A percentile compares a stretch with the other conserved stretches of the same genome.
Conservation (phyloP, 1,140 invertebrate species). For the Caerostris darwini region DNA sequence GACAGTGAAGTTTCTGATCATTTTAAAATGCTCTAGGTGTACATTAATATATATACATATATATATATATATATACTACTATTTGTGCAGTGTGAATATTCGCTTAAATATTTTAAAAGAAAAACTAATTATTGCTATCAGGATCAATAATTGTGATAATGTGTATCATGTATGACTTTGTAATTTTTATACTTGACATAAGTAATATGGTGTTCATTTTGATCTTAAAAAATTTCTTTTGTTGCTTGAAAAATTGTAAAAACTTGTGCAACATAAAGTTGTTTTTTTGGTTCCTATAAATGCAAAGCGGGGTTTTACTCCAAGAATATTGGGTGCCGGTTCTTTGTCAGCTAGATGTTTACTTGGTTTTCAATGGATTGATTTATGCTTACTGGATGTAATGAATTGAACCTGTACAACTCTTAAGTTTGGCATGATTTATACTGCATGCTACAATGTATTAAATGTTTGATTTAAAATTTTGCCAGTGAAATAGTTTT, state of each 20-base stretch:
- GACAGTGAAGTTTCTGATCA: conserved; percentile 4
- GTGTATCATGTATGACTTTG: conserved; percentile 66
- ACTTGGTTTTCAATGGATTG: background rate
- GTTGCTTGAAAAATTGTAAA: conserved; percentile 11
- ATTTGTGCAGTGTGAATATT: conserved; percentile 64
- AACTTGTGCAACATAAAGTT: background rate
- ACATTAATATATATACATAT: conserved; percentile 8
- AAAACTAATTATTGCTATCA: conserved; percentile 66
- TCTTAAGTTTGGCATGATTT: conserved; percentile 60
- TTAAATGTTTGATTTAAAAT: conserved; percentile 59
- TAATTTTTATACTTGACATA: conserved; percentile 70
- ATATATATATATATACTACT: conserved; percentile 40
- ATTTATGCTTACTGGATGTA: conserved; percentile 36
- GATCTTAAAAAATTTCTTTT: conserved; percentile 36
- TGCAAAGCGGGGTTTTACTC: conserved; percentile 20
- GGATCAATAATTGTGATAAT: conserved; percentile 76
- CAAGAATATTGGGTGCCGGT: conserved; percentile 16
- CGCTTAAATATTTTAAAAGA: conserved; percentile 68
- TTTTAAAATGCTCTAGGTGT: conserved; percentile 60
- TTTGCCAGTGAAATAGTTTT: conserved; percentile 75
- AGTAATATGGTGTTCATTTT: conserved; percentile 37
- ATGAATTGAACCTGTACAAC: conserved; percentile 20
- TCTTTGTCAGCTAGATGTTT: background rate
- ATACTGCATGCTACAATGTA: conserved; percentile 73
- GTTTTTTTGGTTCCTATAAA: conserved; percentile 26